Evolutionary conservation across 2,797 vertebrate species (phyloP).

Genomic region (Neomorphus geoffroyi): DNA sequence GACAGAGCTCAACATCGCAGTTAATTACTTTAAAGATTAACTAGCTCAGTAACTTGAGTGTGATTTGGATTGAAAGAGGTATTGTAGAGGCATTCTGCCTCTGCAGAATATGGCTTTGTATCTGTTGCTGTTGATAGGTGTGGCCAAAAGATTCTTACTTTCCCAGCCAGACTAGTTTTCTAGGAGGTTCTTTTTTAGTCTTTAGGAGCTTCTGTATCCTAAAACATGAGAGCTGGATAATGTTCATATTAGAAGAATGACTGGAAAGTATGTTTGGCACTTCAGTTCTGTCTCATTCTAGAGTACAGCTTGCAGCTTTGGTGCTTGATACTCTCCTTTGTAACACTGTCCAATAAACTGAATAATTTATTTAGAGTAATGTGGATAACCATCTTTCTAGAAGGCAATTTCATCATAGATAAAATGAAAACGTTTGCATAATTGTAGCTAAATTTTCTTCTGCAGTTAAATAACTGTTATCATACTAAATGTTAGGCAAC

Average conservation of each 20-base stretch:
- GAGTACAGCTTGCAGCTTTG: background rate
- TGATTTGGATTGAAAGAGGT: background rate
- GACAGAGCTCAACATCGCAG: background rate
- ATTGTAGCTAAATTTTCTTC: background rate
- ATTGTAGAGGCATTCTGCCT: background rate
- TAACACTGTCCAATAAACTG: background rate
- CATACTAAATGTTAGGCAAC: background rate
- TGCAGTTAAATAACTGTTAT: background rate
- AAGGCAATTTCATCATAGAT: background rate
- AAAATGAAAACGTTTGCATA: background rate
- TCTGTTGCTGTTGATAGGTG: background rate
- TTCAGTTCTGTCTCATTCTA: background rate
- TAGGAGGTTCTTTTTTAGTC: background rate
- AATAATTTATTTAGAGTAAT: background rate
- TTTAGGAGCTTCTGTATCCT: background rate
- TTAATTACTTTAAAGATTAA: background rate
- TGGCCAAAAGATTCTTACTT: background rate
- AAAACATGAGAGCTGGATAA: background rate
- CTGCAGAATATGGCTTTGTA: background rate
- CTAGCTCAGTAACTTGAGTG: background rate
- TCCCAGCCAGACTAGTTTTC: background rate
- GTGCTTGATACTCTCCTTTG: background rate
- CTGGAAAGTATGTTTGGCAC: background rate
- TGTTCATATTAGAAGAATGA: background rate
- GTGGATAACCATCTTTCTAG: background rate